Conservation (phyloP, 2,113 vertebrate species). For the Tor tambroides region DNA sequence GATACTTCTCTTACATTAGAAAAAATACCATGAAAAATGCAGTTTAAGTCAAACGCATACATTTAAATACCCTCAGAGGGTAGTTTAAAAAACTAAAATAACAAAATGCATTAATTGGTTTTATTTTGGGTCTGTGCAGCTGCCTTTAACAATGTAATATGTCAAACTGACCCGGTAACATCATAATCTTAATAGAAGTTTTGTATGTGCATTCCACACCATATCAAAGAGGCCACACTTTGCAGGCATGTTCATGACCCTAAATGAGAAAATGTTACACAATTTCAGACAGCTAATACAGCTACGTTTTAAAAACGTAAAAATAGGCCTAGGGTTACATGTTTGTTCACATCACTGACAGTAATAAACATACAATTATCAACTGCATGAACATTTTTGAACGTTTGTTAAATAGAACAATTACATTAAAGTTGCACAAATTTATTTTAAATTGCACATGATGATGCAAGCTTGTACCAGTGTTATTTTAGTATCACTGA, state of each 20-base stretch:
- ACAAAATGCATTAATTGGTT: background rate
- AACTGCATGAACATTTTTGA: no score
- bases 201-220: background rate
- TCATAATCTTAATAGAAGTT: background rate
- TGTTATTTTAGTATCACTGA: no score
- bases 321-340: no score
- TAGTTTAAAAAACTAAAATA: background rate
- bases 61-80: no score
- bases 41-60: no score
- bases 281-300: no score
- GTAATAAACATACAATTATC: background rate
- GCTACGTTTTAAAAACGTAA: no score
- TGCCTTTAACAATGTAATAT: background rate
- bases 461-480: no score
- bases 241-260: background rate
- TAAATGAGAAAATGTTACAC: background rate
- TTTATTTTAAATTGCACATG: background rate
- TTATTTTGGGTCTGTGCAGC: background rate
- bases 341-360: background rate
- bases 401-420: no score
- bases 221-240: background rate
- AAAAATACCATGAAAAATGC: no score
- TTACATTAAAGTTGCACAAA: background rate
- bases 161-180: background rate
- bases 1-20: no score